A percentile compares a stretch with the other conserved stretches of the same genome.
Evolutionary conservation across 2,797 vertebrate species (phyloP).

Genomic region (Loris lydekkerianus): DNA sequence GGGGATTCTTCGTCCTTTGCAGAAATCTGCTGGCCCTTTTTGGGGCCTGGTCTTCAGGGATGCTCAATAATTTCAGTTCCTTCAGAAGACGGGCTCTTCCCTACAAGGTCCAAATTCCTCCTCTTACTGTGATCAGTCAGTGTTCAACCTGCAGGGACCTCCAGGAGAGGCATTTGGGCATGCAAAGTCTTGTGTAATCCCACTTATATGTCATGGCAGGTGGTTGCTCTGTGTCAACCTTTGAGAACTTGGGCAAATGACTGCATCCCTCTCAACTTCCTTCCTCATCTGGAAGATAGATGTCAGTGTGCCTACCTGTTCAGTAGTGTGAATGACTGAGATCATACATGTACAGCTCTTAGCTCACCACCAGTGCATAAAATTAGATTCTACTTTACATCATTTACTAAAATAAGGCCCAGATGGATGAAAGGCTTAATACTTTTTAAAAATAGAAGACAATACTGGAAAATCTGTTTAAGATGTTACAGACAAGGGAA

Average conservation of each 20-base stretch:
- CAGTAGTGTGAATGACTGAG: constrained; percentile 9
- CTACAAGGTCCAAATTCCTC: neutral
- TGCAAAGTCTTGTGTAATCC: constrained; percentile 31
- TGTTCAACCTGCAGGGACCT: neutral
- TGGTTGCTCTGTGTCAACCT: neutral
- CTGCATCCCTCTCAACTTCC: neutral
- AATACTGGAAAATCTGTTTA: constrained; percentile 55
- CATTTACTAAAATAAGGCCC: constrained; percentile 68
- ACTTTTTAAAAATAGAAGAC: constrained; percentile 63
- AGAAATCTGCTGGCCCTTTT: neutral
- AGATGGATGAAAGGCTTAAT: constrained; percentile 65
- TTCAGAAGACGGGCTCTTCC: neutral
- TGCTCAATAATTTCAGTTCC: neutral
- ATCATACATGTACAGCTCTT: constrained; percentile 29
- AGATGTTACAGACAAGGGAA: neutral
- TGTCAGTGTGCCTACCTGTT: constrained; percentile 36
- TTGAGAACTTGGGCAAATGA: constrained; percentile 37
- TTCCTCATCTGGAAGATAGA: constrained; percentile 1
- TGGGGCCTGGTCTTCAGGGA: neutral
- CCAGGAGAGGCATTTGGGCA: neutral
- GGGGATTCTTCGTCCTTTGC: neutral
- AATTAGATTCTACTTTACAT: constrained; percentile 56
- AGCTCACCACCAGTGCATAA: constrained; percentile 42
- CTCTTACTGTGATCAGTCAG: neutral
- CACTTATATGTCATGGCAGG: neutral